phyloP scores from a whole-genome alignment of 1,140 invertebrate genomes.

The Heliconius eleuchia region DNA sequence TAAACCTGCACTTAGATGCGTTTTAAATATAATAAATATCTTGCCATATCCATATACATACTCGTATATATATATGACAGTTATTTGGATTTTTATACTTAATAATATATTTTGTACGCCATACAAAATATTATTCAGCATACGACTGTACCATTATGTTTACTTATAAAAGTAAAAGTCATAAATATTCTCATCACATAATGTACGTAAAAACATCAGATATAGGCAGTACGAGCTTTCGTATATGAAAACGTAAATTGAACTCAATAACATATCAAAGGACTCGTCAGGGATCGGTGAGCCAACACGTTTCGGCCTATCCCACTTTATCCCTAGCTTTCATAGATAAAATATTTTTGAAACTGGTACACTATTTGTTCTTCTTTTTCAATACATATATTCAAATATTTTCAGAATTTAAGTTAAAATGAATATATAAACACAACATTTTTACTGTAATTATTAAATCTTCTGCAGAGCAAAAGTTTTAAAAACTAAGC shows the following conservation, averaged over 20 bases:
- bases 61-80: too few relatives aligned
- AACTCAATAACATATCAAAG: conserved; percentile 75
- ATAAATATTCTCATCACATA: conserved; percentile 32
- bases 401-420: conserved; percentile 6
- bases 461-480: not conserved
- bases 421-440: not conserved
- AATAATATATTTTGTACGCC: not conserved
- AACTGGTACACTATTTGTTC: too few relatives aligned
- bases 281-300: conserved; percentile 55
- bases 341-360: conserved; percentile 24
- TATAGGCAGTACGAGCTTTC: conserved; percentile 44
- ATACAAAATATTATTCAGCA: not conserved
- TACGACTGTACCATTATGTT: not conserved
- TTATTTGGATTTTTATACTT: too few relatives aligned
- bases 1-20: too few relatives aligned
- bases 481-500: not conserved
- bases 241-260: conserved; percentile 67
- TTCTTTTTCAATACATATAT: conserved; percentile 19
- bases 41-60: too few relatives aligned
- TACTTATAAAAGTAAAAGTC: not conserved
- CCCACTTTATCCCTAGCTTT: conserved; percentile 59
- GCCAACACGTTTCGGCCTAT: conserved; percentile 52
- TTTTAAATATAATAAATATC: too few relatives aligned
- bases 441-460: not conserved
- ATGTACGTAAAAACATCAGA: conserved; percentile 37